Conservation (phyloP, 2,797 vertebrate genomes). For the Sitta carolinensis region DNA sequence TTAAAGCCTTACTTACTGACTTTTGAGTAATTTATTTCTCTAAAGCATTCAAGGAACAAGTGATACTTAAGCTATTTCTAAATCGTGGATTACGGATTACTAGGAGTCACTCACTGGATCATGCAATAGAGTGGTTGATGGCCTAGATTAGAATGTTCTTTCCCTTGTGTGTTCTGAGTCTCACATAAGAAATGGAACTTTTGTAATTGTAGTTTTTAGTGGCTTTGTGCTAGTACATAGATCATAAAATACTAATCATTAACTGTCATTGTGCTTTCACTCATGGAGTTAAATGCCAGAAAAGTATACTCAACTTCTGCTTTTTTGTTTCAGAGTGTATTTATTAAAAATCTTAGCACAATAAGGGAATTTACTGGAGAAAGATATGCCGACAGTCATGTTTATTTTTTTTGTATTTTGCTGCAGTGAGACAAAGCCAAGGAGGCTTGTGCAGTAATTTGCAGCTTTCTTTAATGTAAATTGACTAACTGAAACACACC, state of each 20-base stretch:
- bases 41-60: neutral
- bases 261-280: neutral
- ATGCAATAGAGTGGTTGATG: neutral
- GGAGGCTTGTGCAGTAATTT: neutral
- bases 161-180: neutral
- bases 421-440: neutral
- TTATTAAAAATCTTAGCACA: neutral
- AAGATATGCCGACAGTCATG: neutral
- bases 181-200: neutral
- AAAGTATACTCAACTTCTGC: neutral
- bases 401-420: neutral
- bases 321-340: neutral
- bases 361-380: neutral
- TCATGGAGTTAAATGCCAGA: neutral
- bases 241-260: neutral
- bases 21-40: neutral
- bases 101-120: neutral
- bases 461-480: neutral
- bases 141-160: neutral
- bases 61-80: neutral
- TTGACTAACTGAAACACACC: neutral
- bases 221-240: neutral
- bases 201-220: neutral
- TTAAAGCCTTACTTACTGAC: neutral
- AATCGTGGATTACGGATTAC: rapidly evolving